phyloP scores from a whole-genome alignment of 1,140 invertebrate species.

The Wasmannia auropunctata region DNA sequence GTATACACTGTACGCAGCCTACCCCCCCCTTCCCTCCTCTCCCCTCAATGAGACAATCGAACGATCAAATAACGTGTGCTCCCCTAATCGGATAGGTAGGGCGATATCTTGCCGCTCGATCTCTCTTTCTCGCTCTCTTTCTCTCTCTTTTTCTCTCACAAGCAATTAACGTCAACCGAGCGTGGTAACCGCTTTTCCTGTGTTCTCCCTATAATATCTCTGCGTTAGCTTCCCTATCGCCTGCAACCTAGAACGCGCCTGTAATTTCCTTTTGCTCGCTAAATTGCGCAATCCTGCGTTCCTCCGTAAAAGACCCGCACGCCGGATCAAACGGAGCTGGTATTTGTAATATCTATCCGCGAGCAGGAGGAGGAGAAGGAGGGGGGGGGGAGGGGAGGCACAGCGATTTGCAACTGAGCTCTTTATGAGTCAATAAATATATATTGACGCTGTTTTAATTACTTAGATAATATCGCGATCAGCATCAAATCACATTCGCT shows the following conservation, averaged over 20 bases:
- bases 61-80: slow-evolving; percentile 34
- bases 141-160: not conserved
- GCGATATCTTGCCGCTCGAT: not conserved
- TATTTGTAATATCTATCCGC: slow-evolving; percentile 1
- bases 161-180: slow-evolving; percentile 30
- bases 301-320: slow-evolving; percentile 30
- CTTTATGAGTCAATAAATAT: not conserved
- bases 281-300: slow-evolving; percentile 66
- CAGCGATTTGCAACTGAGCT: not conserved
- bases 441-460: not conserved
- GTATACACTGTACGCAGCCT: slow-evolving; percentile 29
- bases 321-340: slow-evolving; percentile 24
- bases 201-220: slow-evolving; percentile 26
- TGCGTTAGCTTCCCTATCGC: slow-evolving; percentile 2
- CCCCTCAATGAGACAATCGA: not conserved
- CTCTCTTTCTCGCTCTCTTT: not conserved
- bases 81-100: slow-evolving; percentile 20
- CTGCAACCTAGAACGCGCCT: slow-evolving; percentile 44
- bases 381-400: too few species aligned
- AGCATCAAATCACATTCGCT: not conserved
- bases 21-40: too few species aligned
- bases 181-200: slow-evolving; percentile 39
- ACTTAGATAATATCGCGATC: not conserved
- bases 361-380: too few species aligned
- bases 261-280: slow-evolving; percentile 62